phyloP scores from a whole-genome alignment of 1,140 invertebrate genomes.

The Drosophila bocqueti region DNA sequence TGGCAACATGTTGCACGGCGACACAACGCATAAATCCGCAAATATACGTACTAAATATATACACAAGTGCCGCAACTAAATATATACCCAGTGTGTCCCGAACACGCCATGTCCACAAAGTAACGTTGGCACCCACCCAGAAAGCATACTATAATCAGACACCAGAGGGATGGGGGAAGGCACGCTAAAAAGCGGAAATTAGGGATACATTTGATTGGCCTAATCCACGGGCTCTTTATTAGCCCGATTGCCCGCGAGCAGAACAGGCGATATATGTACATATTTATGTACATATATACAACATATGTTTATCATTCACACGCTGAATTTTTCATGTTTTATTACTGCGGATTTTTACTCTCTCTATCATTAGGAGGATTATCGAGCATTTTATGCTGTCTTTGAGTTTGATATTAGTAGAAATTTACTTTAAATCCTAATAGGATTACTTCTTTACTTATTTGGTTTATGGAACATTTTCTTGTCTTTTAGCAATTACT shows the following conservation, averaged over 20 bases:
- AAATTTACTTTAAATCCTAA: not conserved
- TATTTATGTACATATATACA: not conserved
- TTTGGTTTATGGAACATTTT: not conserved
- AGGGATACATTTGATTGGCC: slow-evolving; percentile 42
- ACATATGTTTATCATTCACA: not conserved
- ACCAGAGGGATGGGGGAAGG: not conserved
- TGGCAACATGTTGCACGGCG: slow-evolving; percentile 52
- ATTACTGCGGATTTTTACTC: not conserved
- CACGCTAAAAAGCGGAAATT: slow-evolving; percentile 31
- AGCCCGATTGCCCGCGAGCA: slow-evolving; percentile 17
- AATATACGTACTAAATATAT: slow-evolving; percentile 37
- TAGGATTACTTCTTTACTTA: not conserved
- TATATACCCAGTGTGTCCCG: slow-evolving; percentile 22
- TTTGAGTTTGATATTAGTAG: not conserved
- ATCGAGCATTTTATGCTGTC: not conserved
- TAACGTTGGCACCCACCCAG: slow-evolving; percentile 45
- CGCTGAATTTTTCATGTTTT: not conserved
- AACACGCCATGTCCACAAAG: slow-evolving; percentile 33
- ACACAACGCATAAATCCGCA: slow-evolving; percentile 14
- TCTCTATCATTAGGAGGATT: not conserved
- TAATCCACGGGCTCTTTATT: slow-evolving; percentile 31
- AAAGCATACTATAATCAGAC: slow-evolving; percentile 27
- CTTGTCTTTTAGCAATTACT: not conserved
- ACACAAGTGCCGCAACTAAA: slow-evolving; percentile 30
- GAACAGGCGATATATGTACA: not conserved